Evolutionary conservation across 2,888 invertebrate species (phyloP), one percentile per base, ranked within the genome.

Genomic region (Gnatocerus cornutus): DNA sequence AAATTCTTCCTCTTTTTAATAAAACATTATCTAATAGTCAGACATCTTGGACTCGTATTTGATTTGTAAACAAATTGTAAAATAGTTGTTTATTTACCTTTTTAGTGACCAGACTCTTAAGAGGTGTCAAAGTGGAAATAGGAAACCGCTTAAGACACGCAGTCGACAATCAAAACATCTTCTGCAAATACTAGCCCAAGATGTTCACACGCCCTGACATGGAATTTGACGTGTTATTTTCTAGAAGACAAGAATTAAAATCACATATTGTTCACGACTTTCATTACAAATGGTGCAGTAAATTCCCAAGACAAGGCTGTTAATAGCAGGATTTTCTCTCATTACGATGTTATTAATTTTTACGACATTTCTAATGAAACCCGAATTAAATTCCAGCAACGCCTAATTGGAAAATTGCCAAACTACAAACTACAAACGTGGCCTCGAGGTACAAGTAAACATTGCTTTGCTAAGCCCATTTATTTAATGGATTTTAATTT

Each of bases 101-200:
- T 72, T 66, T 66, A 71, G 70, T 72, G 75, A 73, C 76, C 74
- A 71, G 73, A 43, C 75, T 73, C 75, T 75, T 73, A 72, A 73
- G 74, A 77, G 75, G 76, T 76, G 77, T 76, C 75, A 72, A 69
- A 74, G 73, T 76, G 73, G 74, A 75, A 77, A 77, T 77, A 73
- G 73, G 73, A 75, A 72, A 77, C 75, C 75, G 74, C 74, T 73
- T 68, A 72, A 72, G 72, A 70, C 69, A 67, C 71, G 71, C 69
- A 73, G 71, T 73, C 70, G 75, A 73, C 74, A 77, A 74, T 75
- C 74, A 77, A 77, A 77, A 77, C 77, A 75, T 76, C 73, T 73
- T 75, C 71, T 66, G 74, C 73, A 73, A 73, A 73, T 71, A 73
- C 65, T 64, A 59, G 64, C 33, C 48, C 43, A 33, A 69, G 48